Percentiles rank a stretch among this genome's conserved stretches.
These are phyloP conservation scores for Ondatra zibethicus DNA, from an alignment of 2,113 vertebrate genomes.

Conservation along the genomic window DNA sequence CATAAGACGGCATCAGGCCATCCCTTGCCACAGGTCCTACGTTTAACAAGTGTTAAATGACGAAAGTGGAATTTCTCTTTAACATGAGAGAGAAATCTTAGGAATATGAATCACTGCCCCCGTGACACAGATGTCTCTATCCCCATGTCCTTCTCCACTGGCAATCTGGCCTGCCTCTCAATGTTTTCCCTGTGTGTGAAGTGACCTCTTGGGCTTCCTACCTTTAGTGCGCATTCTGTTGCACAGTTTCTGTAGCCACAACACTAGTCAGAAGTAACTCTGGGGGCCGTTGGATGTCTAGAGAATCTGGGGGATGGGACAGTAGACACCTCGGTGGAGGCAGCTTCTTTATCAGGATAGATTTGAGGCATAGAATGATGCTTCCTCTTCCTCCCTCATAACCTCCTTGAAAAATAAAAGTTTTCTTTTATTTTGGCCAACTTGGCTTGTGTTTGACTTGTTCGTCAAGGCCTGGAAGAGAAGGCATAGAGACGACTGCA, in stretches of 20 bases:
- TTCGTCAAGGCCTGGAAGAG: neutral
- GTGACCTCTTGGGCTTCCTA: neutral
- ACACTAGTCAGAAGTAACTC: neutral
- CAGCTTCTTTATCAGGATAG: neutral
- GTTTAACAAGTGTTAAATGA: neutral
- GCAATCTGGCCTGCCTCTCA: neutral
- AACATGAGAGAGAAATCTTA: neutral
- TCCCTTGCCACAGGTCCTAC: neutral
- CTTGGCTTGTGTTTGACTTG: neutral
- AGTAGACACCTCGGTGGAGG: neutral
- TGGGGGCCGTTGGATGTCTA: neutral
- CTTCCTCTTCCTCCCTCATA: neutral
- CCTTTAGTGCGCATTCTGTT: neutral
- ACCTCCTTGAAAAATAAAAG: neutral
- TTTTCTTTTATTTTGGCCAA: fast-evolving
- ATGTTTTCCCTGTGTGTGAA: neutral
- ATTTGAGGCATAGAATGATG: neutral
- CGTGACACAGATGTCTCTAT: neutral
- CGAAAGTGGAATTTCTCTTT: conserved; percentile 3
- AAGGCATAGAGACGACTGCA: neutral
- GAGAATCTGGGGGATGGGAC: neutral
- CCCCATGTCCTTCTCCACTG: neutral
- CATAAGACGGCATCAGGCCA: neutral
- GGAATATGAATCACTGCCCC: neutral
- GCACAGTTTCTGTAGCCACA: neutral